Percentiles rank a stretch among this genome's conserved stretches.
Conservation (phyloP, 2,113 vertebrate species). For the Anoplopoma fimbria region DNA sequence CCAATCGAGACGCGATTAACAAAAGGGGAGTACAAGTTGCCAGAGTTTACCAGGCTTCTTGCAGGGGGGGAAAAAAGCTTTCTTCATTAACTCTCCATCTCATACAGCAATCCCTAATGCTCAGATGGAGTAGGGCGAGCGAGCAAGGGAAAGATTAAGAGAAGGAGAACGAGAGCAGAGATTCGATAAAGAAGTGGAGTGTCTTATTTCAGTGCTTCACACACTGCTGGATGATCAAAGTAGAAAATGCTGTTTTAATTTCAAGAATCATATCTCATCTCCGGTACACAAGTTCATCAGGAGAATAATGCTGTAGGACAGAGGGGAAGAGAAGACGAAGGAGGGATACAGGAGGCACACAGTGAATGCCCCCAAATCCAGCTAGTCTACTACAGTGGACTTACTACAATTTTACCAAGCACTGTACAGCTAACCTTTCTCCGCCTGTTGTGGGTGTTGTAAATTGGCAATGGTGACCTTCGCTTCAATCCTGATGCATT, state of each 20-base stretch:
- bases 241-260: conserved; percentile 82
- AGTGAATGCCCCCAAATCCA: neutral
- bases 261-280: conserved; percentile 80
- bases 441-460: conserved; percentile 6
- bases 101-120: conserved; percentile 66
- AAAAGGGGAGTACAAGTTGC: conserved; percentile 62
- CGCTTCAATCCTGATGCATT: conserved; percentile 5
- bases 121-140: conserved; percentile 55
- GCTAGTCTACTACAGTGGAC: neutral
- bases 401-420: neutral
- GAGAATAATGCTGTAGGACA: conserved; percentile 72
- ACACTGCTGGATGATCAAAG: conserved; percentile 78
- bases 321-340: conserved; percentile 28
- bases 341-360: conserved; percentile 20
- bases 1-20: conserved; percentile 60
- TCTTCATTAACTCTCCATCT: conserved; percentile 79
- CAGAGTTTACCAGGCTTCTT: conserved; percentile 60
- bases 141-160: conserved; percentile 68
- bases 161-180: conserved; percentile 59
- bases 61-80: conserved; percentile 35
- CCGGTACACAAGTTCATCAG: conserved; percentile 80
- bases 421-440: conserved; percentile 10
- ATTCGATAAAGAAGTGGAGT: conserved; percentile 72
- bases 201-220: conserved; percentile 73
- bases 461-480: neutral